Evolutionary conservation across 1,140 invertebrate genomes (phyloP).

Genomic region (Drosophila nannoptera): DNA sequence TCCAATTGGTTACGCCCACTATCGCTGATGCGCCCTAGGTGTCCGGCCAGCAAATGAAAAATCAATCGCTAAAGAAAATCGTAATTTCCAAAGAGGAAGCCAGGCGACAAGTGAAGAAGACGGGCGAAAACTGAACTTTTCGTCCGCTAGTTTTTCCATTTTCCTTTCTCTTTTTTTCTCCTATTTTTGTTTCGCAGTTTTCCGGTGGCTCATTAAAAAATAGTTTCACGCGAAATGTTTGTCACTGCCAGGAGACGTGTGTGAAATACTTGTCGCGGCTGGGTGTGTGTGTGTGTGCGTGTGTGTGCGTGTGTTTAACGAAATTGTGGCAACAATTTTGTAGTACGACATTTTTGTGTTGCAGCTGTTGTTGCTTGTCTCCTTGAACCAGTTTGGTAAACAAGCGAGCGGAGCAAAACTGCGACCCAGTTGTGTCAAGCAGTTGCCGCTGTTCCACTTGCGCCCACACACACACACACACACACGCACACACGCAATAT

Average conservation of each 20-base stretch:
- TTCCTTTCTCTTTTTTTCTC: slow-evolving; percentile 19
- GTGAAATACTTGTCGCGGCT: slow-evolving; percentile 40
- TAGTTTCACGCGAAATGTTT: slow-evolving; percentile 58
- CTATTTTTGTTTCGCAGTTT: slow-evolving; percentile 32
- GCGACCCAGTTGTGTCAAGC: slow-evolving; percentile 65
- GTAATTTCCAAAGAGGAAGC: not conserved
- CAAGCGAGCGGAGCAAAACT: slow-evolving; percentile 34
- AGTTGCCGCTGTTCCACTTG: slow-evolving; percentile 23
- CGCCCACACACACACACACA: slow-evolving; percentile 13
- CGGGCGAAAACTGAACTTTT: not conserved
- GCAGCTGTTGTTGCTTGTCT: slow-evolving; percentile 66
- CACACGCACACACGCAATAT: slow-evolving; percentile 30
- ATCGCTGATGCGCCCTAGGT: slow-evolving; percentile 35
- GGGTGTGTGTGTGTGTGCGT: slow-evolving; percentile 5
- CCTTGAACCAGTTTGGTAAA: slow-evolving; percentile 71
- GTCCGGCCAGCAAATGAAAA: slow-evolving; percentile 26
- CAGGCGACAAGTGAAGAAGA: not conserved
- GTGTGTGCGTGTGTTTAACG: slow-evolving; percentile 43
- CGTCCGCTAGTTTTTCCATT: not conserved
- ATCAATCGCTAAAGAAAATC: slow-evolving; percentile 26
- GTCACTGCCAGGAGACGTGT: slow-evolving; percentile 43
- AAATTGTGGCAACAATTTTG: slow-evolving; percentile 50
- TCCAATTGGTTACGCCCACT: slow-evolving; percentile 37
- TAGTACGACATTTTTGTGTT: slow-evolving; percentile 64
- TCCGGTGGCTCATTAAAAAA: slow-evolving; percentile 63